Percentiles rank a stretch among this genome's conserved stretches.
Conservation (phyloP, 2,113 vertebrate species). For the Corythoichthys intestinalis region DNA sequence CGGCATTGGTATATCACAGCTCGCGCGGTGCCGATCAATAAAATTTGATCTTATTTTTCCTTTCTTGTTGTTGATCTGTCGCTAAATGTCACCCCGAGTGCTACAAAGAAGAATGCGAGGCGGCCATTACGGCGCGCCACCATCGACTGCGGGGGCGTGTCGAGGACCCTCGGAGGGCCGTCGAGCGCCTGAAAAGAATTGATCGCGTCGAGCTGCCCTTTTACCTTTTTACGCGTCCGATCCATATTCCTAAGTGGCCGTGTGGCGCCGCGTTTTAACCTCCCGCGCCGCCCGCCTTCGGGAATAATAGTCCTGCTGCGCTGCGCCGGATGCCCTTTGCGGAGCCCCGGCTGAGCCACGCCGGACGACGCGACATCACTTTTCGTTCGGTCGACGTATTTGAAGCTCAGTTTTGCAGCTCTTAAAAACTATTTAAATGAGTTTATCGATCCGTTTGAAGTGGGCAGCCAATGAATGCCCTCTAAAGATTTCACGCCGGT, state of each 20-base stretch:
- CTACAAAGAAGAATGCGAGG: background rate
- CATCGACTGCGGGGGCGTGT: background rate
- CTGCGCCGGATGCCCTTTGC: background rate
- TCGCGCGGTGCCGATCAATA: background rate
- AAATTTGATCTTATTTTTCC: background rate
- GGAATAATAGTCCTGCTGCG: background rate
- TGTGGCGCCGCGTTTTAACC: background rate
- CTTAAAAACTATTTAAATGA: no score
- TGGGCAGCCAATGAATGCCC: no score
- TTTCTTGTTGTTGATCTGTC: background rate
- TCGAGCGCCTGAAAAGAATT: background rate
- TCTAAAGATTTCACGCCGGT: no score
- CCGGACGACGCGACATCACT: no score
- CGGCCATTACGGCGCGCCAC: background rate
- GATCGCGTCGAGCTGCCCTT: background rate
- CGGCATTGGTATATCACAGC: background rate
- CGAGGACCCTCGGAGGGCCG: background rate
- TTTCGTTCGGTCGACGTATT: no score
- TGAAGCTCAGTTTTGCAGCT: no score
- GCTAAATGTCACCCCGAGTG: background rate
- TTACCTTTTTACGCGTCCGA: background rate
- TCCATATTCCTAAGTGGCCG: background rate
- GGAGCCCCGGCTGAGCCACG: no score
- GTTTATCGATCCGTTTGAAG: no score
- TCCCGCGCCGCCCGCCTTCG: background rate